Conservation (phyloP, 2,888 invertebrate genomes). For the Rhagophthalmus giganteus region DNA sequence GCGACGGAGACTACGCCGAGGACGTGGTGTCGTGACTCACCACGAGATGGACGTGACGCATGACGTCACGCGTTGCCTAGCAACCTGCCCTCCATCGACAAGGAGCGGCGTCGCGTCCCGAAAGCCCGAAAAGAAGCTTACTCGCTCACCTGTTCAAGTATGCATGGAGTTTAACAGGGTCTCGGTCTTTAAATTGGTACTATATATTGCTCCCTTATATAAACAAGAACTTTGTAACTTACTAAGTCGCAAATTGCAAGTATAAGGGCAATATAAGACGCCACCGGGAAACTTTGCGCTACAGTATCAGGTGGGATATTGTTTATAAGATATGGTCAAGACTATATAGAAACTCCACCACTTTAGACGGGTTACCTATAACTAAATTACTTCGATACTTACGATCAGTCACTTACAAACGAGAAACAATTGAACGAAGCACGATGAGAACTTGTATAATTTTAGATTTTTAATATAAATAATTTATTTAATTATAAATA, state of each 20-base stretch:
- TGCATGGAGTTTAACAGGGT: slow-evolving; percentile 32
- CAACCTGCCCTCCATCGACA: slow-evolving; percentile 33
- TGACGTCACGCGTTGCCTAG: slow-evolving; percentile 40
- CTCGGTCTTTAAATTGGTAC: slow-evolving; percentile 29
- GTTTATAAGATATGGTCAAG: slow-evolving; percentile 1
- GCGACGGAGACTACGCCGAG: slow-evolving; percentile 19
- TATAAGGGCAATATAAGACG: slow-evolving; percentile 18
- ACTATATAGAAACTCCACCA: too few species aligned
- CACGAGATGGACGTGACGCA: slow-evolving; percentile 38
- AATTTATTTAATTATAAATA: too few species aligned
- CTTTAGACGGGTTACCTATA: too few species aligned
- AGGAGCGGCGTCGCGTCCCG: slow-evolving; percentile 33
- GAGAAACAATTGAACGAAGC: too few species aligned
- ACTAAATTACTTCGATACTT: too few species aligned
- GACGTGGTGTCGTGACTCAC: slow-evolving; percentile 36
- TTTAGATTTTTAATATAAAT: too few species aligned
- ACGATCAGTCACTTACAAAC: too few species aligned
- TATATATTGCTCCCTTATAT: slow-evolving; percentile 29
- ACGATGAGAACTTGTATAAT: too few species aligned
- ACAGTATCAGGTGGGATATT: slow-evolving; percentile 9
- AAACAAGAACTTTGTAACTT: slow-evolving; percentile 29
- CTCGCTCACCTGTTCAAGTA: slow-evolving; percentile 33
- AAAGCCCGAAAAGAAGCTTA: slow-evolving; percentile 33
- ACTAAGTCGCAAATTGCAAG: slow-evolving; percentile 27
- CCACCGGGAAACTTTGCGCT: slow-evolving; percentile 7